A percentile compares a stretch with the other conserved stretches of the same genome.
Evolutionary conservation across 2,113 vertebrate species (phyloP).

Genomic region (Salvelinus sp.): DNA sequence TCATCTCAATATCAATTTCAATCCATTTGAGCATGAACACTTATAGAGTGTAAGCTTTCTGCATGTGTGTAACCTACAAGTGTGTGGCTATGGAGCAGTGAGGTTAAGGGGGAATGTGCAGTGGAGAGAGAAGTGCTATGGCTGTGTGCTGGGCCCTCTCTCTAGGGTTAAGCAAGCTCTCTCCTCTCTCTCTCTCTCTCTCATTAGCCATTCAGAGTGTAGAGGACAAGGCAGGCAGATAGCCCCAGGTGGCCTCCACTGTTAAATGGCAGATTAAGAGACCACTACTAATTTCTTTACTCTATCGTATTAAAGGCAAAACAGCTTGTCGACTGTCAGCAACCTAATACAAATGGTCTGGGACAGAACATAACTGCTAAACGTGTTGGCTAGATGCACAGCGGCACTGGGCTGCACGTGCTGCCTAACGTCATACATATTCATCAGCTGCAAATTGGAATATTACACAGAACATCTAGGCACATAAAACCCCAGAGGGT

Average conservation of each 20-base stretch:
- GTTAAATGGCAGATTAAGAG: slow-evolving; percentile 90
- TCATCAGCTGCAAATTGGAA: slow-evolving; percentile 26
- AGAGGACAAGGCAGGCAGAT: slow-evolving; percentile 63
- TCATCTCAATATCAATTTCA: too few species aligned
- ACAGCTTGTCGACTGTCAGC: slow-evolving; percentile 92
- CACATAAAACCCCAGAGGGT: slow-evolving; percentile 6
- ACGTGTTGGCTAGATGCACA: slow-evolving; percentile 10
- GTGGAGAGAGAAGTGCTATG: background rate
- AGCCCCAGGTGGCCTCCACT: slow-evolving; percentile 83
- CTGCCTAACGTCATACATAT: slow-evolving; percentile 27
- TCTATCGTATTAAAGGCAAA: slow-evolving; percentile 91
- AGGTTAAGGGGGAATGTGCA: too few species aligned
- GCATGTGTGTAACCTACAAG: too few species aligned
- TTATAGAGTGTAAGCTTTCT: too few species aligned
- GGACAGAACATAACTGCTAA: slow-evolving; percentile 17
- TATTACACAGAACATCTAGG: slow-evolving; percentile 7
- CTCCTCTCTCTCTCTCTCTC: slow-evolving; percentile 15
- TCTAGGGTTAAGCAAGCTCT: slow-evolving; percentile 16
- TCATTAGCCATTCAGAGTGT: slow-evolving; percentile 65
- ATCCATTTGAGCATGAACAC: too few species aligned
- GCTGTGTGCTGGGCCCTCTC: too few species aligned
- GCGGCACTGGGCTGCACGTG: background rate
- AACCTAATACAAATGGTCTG: slow-evolving; percentile 64
- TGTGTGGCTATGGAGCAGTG: too few species aligned
- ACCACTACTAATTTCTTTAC: slow-evolving; percentile 90